phyloP scores from a whole-genome alignment of 2,113 vertebrate species.

The Lampris megalopsis region DNA sequence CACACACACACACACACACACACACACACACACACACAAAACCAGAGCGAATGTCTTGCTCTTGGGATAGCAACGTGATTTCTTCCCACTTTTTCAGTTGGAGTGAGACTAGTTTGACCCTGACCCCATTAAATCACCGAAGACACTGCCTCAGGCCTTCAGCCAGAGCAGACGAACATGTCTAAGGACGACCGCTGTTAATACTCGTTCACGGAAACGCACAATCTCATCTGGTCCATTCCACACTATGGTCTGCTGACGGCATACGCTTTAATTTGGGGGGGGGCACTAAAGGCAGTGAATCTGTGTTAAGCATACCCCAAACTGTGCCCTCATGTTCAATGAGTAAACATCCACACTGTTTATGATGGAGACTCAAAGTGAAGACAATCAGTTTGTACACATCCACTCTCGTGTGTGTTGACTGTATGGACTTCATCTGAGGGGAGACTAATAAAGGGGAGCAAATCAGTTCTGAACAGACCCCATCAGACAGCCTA shows the following conservation, averaged over 20 bases:
- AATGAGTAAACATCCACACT: constrained; percentile 60
- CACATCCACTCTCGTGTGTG: constrained; percentile 1
- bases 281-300: neutral
- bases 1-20: too few species aligned
- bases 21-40: constrained; percentile 10
- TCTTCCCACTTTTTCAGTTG: constrained; percentile 38
- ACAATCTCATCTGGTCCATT: neutral
- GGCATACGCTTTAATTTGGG: neutral
- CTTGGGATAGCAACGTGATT: constrained; percentile 46
- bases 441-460: constrained; percentile 3
- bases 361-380: constrained; percentile 9
- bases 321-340: neutral
- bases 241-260: neutral
- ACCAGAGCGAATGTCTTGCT: constrained; percentile 50
- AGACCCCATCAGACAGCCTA: constrained; percentile 4
- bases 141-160: constrained; percentile 63
- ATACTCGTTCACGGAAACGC: neutral
- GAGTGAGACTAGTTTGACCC: constrained; percentile 68
- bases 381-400: neutral
- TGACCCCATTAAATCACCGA: constrained; percentile 74
- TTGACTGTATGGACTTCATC: constrained; percentile 25
- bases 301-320: constrained; percentile 12
- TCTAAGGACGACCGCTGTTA: neutral
- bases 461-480: neutral
- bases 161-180: constrained; percentile 47